A percentile compares a stretch with the other conserved stretches of the same genome.
Evolutionary conservation across 64 coral and sea anemone genomes (phyloP).

Genomic region (Dendronephthya gigantea): DNA sequence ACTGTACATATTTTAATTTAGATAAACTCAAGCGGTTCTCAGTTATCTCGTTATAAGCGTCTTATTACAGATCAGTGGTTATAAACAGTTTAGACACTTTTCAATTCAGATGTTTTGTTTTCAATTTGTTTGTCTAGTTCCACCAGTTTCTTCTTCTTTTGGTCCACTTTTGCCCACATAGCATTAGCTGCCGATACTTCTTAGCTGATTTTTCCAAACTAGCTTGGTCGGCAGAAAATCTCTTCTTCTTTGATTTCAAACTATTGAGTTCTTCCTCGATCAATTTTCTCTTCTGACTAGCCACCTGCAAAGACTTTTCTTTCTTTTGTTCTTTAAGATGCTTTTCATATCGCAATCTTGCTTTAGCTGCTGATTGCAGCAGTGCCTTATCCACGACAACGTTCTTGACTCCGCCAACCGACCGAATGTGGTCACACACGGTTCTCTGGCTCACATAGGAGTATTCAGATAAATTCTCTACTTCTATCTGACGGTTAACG

Average conservation of each 20-base stretch:
- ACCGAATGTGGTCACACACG: constrained; percentile 9
- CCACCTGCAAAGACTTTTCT: background rate
- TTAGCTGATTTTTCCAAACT: background rate
- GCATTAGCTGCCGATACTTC: background rate
- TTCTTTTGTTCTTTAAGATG: constrained; percentile 24
- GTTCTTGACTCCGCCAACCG: constrained; percentile 14
- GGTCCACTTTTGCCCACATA: background rate
- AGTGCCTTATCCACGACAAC: constrained; percentile 9
- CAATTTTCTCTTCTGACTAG: constrained; percentile 8
- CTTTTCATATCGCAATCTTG: constrained; percentile 12
- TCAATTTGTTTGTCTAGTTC: background rate
- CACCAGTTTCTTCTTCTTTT: background rate
- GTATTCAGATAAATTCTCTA: constrained; percentile 14
- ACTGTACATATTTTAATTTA: background rate
- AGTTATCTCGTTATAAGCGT: background rate
- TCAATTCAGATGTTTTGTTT: background rate
- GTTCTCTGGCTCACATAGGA: background rate
- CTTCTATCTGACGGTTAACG: constrained; percentile 13
- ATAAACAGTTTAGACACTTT: background rate
- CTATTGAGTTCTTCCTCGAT: constrained; percentile 1
- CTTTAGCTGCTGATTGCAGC: background rate
- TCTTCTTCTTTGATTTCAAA: background rate
- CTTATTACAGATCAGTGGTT: too few relatives aligned
- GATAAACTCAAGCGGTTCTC: background rate
- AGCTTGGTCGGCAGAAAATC: background rate